Evolutionary conservation across 2,113 vertebrate species (phyloP), one percentile per base, ranked within the genome.

Genomic region (Ovibos moschatus): DNA sequence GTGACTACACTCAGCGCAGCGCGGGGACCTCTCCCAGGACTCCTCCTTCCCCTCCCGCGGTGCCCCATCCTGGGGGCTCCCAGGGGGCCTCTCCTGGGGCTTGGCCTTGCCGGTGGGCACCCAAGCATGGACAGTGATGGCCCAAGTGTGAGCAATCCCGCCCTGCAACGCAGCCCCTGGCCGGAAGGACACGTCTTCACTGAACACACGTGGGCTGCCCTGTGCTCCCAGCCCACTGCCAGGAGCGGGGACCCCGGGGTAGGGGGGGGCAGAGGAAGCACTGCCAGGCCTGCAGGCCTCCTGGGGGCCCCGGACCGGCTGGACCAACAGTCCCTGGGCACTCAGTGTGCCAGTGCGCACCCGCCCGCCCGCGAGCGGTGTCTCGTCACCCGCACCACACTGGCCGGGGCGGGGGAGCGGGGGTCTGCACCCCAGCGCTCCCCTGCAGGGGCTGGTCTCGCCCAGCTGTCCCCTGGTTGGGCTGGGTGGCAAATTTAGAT

Each of bases 1-100:
- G 86, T 97, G 98, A 98, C 98, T 95, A 97, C 91, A 94, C 91
- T 90, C 87, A 97, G 98, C 93, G 93, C 92, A 82, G 79, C 36
- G 45, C 62, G 17, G 43, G 91, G 97, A 94, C 14, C 33, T 58
- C 47, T 51, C 33, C n/a, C 3, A 7, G 47, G 67, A 33, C 7
- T 17, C 78, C 27, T 82, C 6, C 53, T 21, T 19, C n/a, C 58
- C 27, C 55, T 53, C 83, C 71, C 4, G 2, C 14, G 12, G 25
- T 3, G 33, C 21, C 50, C 40, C 1, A 0, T 51, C 45, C 76
- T 1, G 1, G 5, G 4, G 17, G 45, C 23, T 36, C 45, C n/a
- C 14, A 21, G n/a, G 13, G 45, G 8, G 7, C 14, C 23, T 53
- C 16, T 36, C 71, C 27, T 0, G 3, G 53, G 57, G 36, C 58